Evolutionary conservation across 2,113 vertebrate species (phyloP), one percentile per base, ranked within the genome.

Genomic region (Hippopotamus amphibius): DNA sequence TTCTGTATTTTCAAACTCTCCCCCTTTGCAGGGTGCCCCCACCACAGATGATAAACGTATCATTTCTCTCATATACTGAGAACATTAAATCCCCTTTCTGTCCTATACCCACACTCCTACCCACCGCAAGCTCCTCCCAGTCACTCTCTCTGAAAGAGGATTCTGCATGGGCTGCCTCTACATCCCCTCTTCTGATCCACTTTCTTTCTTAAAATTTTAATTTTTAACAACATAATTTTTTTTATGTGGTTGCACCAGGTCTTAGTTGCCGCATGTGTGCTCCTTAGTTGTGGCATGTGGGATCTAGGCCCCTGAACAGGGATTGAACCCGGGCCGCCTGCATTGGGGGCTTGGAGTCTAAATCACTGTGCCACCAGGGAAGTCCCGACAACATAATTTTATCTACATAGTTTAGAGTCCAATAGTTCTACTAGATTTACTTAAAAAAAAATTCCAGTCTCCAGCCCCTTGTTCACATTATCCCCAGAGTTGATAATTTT

Each of bases 141-240:
- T 22, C 53, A 22, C 15, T 6, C 4, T 66, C 21, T 80, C 80
- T 33, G 46, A 46, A 30, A 46, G 83, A 66, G 24, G 5, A 19
- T 63, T 63, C 86, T 46, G 5, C 3, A 0, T 1, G 41, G 30
- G 26, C 50, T 17, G 50, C 43, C 57, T n/a, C 50, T 14, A 77
- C 55, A 26, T 65, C 11, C 22, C 41, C n/a, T 83, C 26, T 74
- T 82, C 74, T 7, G 7, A 55, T 22, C 13, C 17, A 50, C 50
- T 57, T 21, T 48, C 12, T 72, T 24, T 92, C 24, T 55, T 91
- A 33, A 50, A 33, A 53, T 77, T 77, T 77, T 74, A 89, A 84
- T 80, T 89, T 92, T 94, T 80, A 94, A 66, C 41, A 55, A 90
- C 66, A 28, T 72, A 71, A 4, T 55, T 6, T 50, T 77, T 37